Evolutionary conservation across 2,888 invertebrate genomes (phyloP).

Genomic region (Agrotis segetum): DNA sequence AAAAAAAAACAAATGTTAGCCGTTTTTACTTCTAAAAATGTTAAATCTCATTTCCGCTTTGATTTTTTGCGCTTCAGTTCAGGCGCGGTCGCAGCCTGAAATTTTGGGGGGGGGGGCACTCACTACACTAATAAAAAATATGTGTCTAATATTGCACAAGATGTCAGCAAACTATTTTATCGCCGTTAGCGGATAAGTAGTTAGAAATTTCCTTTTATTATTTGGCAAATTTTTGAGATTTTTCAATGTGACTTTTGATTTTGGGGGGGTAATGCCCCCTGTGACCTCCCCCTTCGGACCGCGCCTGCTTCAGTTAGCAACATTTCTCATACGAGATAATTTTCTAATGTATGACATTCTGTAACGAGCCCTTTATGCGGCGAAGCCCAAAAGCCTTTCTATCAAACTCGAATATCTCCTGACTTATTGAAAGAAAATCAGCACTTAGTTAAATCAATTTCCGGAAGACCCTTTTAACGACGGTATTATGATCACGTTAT

Average conservation of each 20-base stretch:
- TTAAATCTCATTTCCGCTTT: constrained; percentile 9
- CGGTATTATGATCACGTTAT: neutral
- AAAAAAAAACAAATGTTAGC: too few species aligned
- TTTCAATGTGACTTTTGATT: too few species aligned
- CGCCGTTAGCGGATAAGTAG: too few species aligned
- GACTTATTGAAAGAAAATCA: constrained; percentile 48
- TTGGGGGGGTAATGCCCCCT: too few species aligned
- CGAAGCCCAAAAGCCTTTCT: constrained; percentile 23
- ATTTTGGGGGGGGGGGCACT: too few species aligned
- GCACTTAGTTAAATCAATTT: constrained; percentile 50
- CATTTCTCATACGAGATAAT: constrained; percentile 20
- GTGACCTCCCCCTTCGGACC: too few species aligned
- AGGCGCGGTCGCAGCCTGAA: too few species aligned
- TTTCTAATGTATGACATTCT: constrained; percentile 45
- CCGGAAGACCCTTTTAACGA: constrained; percentile 22
- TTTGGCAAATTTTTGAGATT: too few species aligned
- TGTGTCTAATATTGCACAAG: too few species aligned
- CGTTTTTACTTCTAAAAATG: neutral
- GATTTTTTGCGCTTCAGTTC: constrained; percentile 4
- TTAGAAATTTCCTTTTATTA: too few species aligned
- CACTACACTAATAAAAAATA: too few species aligned
- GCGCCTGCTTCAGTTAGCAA: neutral
- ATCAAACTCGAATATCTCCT: constrained; percentile 34
- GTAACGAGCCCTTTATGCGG: constrained; percentile 34
- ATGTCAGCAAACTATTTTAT: too few species aligned